Base-by-base conservation (phyloP, 2,797 vertebrate species). In the Knipowitschia caucasica region DNA sequence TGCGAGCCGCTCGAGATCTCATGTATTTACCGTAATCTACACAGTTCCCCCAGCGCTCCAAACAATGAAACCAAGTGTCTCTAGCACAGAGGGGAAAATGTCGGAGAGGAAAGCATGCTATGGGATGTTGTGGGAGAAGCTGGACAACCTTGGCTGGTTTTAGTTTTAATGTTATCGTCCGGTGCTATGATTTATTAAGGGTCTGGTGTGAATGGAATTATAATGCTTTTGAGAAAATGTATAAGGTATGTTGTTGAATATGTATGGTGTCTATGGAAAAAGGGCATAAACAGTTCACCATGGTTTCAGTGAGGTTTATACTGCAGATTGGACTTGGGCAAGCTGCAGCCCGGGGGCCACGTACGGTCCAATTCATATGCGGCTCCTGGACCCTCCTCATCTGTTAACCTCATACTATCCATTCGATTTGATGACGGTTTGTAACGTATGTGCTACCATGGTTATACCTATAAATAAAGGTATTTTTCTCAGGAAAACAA, bases 111-210 rank as follows among this genome's bases (percentile, higher is more conserved):
- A 73, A 78, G 26, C 52, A 82, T 74, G 70, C 64, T 45, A 69
- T 64, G 71, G 80, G 81, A 77, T 30, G 85, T 69, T 69, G 54
- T 62, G 73, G 72, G 61, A 78, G 71, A 79, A 81, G 76, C 81
- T 82, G 69, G 59, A 62, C 72, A 74, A 54, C 79, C 50, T 62
- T 3, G 64, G 76, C 74, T 69, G 77, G 64, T 83, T 83, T 59
- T 62, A 31, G 50, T 68, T 66, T 68, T 69, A 68, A 65, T 71
- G 65, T 76, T 69, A 71, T 60, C 76, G 56, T 53, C 71, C 53
- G 51, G 72, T 73, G 70, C 73, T 75, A 80, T 83, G 77, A 79
- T 82, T 86, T 78, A 86, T 87, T 86, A 75, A 80, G 88, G 81
- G 59, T 67, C 67, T 64, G 78, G 53, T 21, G 56, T 78, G 80